Percentiles rank a stretch among this genome's conserved stretches.
These are phyloP conservation scores for Catharus ustulatus DNA, from an alignment of 2,797 vertebrate genomes.

Conservation along the genomic window DNA sequence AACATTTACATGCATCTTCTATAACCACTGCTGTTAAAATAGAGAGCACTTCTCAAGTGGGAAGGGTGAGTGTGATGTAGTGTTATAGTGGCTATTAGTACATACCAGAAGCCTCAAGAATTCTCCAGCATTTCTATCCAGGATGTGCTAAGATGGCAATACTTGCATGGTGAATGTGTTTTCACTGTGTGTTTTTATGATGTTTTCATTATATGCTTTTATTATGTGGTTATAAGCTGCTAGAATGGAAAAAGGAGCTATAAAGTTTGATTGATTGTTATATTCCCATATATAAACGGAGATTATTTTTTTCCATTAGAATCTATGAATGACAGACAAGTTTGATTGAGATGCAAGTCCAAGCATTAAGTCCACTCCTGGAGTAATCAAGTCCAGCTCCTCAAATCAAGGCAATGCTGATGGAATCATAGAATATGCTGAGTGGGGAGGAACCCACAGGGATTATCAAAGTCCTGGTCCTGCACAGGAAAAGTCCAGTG, in stretches of 20 bases:
- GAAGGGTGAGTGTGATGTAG: background rate
- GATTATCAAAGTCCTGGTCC: background rate
- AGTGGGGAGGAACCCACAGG: background rate
- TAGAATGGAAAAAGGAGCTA: slow-evolving; percentile 36
- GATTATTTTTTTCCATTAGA: background rate
- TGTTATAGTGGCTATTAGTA: background rate
- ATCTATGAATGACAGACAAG: background rate
- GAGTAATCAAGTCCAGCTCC: background rate
- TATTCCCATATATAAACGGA: slow-evolving; percentile 14
- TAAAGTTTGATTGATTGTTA: slow-evolving; percentile 61
- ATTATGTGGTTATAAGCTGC: slow-evolving; percentile 63
- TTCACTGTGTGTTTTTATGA: slow-evolving; percentile 61
- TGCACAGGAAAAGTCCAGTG: background rate
- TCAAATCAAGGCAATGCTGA: background rate
- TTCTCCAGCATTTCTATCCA: background rate
- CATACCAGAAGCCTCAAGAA: slow-evolving; percentile 12
- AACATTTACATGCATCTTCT: background rate
- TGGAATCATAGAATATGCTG: background rate
- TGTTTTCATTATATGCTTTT: slow-evolving; percentile 64
- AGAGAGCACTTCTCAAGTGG: background rate
- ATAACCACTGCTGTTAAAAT: background rate
- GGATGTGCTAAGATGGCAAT: slow-evolving; percentile 14
- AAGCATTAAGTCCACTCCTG: background rate
- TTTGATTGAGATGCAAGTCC: slow-evolving; percentile 1
- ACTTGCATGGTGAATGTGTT: slow-evolving; percentile 28